Percentiles rank a stretch among this genome's conserved stretches.
These are phyloP conservation scores for Phytoseiulus persimilis DNA, from an alignment of 2,888 invertebrate genomes.

Conservation along the genomic window DNA sequence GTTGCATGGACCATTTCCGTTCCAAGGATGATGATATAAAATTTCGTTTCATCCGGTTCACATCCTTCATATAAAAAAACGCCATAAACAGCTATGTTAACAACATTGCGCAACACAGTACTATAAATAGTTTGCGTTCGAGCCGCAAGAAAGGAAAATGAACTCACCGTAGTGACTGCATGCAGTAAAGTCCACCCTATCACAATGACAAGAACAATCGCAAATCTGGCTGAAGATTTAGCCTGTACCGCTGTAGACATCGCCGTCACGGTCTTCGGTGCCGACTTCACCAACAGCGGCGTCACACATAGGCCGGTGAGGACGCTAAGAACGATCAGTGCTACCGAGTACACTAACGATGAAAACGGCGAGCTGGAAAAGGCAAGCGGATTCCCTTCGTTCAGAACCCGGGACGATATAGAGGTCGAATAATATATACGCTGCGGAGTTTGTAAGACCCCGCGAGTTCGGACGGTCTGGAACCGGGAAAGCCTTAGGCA, in stretches of 20 bases:
- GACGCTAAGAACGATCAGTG: constrained; percentile 17
- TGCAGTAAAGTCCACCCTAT: constrained; percentile 42
- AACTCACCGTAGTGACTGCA: constrained; percentile 42
- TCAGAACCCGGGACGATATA: too few species aligned
- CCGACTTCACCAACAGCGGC: constrained; percentile 41
- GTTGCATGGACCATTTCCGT: neutral
- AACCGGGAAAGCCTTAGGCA: too few species aligned
- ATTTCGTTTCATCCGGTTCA: neutral
- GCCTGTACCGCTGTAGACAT: constrained; percentile 43
- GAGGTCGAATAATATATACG: too few species aligned
- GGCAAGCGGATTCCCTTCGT: neutral
- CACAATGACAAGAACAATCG: constrained; percentile 42
- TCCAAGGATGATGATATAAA: neutral
- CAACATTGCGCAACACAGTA: neutral
- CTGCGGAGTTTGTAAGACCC: too few species aligned
- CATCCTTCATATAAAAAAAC: neutral
- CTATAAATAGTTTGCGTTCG: neutral
- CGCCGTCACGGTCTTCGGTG: constrained; percentile 43
- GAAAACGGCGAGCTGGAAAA: constrained; percentile 15
- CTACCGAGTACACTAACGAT: neutral
- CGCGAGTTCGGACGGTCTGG: too few species aligned
- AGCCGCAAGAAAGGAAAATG: too few species aligned
- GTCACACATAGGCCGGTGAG: constrained; percentile 40
- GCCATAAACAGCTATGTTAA: neutral
- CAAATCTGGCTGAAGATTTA: constrained; percentile 43